Conservation (phyloP, 1,140 invertebrate genomes). For the Drepana arcuata region DNA sequence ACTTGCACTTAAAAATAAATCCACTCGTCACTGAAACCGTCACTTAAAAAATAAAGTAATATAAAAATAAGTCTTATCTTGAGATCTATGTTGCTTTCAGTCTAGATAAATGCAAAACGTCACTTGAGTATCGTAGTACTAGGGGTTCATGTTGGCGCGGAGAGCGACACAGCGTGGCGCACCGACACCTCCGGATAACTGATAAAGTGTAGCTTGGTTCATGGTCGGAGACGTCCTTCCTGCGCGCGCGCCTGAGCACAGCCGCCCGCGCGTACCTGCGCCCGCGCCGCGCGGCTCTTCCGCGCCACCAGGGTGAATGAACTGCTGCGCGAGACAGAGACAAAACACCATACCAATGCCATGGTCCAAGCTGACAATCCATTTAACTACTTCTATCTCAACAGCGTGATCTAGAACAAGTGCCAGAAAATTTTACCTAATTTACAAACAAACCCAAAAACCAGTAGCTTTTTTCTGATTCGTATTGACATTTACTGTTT, state of each 20-base stretch:
- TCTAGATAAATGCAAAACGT: slow-evolving; percentile 39
- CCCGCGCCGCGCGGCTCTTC: slow-evolving; percentile 43
- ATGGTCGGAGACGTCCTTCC: slow-evolving; percentile 58
- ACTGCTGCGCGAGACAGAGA: slow-evolving; percentile 54
- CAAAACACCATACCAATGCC: slow-evolving; percentile 36
- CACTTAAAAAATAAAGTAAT: slow-evolving; percentile 51
- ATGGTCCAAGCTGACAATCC: slow-evolving; percentile 39
- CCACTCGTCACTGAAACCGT: slow-evolving; percentile 48
- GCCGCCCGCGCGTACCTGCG: slow-evolving; percentile 38
- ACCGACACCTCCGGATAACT: slow-evolving; percentile 59
- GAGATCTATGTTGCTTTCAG: slow-evolving; percentile 67
- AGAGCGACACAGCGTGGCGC: slow-evolving; percentile 41
- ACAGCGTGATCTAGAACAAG: slow-evolving; percentile 49
- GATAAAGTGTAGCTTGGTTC: slow-evolving; percentile 60
- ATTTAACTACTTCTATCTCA: slow-evolving; percentile 39
- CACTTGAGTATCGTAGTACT: slow-evolving; percentile 22
- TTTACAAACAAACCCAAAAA: no score
- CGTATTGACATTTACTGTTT: no score
- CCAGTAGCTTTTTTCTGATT: no score
- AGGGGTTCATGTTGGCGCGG: slow-evolving; percentile 44
- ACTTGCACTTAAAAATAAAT: slow-evolving; percentile 56
- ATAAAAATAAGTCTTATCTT: slow-evolving; percentile 65
- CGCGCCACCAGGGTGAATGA: slow-evolving; percentile 58
- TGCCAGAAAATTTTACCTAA: slow-evolving; percentile 14
- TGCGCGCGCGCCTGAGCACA: slow-evolving; percentile 32